Evolutionary conservation across 2,797 vertebrate species (phyloP), one percentile per base, ranked within the genome.

Genomic region (Myiothlypis coronata): DNA sequence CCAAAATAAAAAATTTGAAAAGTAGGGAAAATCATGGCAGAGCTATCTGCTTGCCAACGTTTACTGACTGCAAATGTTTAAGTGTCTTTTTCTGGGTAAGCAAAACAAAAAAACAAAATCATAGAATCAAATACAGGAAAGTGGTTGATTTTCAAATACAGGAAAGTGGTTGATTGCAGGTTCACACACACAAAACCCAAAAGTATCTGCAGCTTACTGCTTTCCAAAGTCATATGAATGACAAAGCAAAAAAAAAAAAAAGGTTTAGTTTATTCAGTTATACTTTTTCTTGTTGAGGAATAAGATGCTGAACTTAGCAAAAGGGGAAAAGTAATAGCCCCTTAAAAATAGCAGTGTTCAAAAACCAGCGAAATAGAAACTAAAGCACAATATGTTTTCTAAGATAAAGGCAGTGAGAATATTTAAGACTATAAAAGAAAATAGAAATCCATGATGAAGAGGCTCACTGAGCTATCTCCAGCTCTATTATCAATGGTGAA

Each of bases 351-450:
- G 16, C 24, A 63, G 34, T 52, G 43, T 75, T 94, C 59, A 76
- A 87, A 91, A 78, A 0, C 14, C 49, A 91, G 59, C 3, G 43
- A 78, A 93, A 92, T 9, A 91, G 80, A 89, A 93, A 84, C 35
- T 56, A 56, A 93, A 71, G 41, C 49, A 39, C 35, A 86, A 39
- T 64, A 61, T 19, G 15, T 91, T 94, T 75, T 81, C 65, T 10
- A 35, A 86, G 56, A 90, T 63, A 87, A 76, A 91, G 47, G 77
- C 44, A 83, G 55, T 24, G n/a, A 90, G 55, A 90, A 86, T 79
- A 68, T 89, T 83, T 78, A 78, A 82, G 76, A 43, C 79, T 39
- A 50, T 68, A 93, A 93, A 94, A 93, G 89, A 93, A 93, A 94
- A 94, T 43, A 59, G 85, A 81, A 91, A 83, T 37, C 47, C 43